phyloP scores from a whole-genome alignment of 1,140 invertebrate species.

The Sitophilus oryzae region DNA sequence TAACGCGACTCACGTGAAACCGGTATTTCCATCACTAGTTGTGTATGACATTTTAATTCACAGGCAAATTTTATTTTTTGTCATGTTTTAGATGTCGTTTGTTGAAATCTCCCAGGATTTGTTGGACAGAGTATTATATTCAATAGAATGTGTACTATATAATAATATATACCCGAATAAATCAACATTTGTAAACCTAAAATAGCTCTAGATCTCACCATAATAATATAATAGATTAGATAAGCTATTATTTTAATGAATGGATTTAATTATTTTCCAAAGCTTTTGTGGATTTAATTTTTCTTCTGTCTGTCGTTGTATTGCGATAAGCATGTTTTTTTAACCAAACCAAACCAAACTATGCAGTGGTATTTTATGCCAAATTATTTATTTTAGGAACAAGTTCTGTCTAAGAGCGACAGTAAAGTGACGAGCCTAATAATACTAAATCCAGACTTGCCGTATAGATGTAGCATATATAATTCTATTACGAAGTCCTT shows the following conservation, averaged over 20 bases:
- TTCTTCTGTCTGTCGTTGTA: background rate
- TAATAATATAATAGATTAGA: no score
- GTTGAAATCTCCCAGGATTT: no score
- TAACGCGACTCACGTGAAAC: no score
- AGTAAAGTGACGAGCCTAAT: conserved; percentile 50
- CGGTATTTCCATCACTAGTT: no score
- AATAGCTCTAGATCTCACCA: no score
- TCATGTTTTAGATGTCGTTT: no score
- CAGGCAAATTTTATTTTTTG: no score
- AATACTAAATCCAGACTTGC: conserved; percentile 56
- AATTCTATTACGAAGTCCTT: conserved; percentile 59
- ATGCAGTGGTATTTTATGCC: background rate
- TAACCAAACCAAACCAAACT: background rate
- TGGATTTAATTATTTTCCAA: background rate
- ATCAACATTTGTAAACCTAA: no score
- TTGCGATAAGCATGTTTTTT: background rate
- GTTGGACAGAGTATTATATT: no score
- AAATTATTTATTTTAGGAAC: conserved; percentile 45
- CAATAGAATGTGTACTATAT: no score
- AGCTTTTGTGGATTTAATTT: background rate
- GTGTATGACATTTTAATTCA: no score
- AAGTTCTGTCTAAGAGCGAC: conserved; percentile 48
- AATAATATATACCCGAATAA: no score
- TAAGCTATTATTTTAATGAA: background rate
- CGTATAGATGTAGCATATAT: conserved; percentile 58